Conservation (phyloP, 1,140 invertebrate species). For the Drosophila bifasciata region DNA sequence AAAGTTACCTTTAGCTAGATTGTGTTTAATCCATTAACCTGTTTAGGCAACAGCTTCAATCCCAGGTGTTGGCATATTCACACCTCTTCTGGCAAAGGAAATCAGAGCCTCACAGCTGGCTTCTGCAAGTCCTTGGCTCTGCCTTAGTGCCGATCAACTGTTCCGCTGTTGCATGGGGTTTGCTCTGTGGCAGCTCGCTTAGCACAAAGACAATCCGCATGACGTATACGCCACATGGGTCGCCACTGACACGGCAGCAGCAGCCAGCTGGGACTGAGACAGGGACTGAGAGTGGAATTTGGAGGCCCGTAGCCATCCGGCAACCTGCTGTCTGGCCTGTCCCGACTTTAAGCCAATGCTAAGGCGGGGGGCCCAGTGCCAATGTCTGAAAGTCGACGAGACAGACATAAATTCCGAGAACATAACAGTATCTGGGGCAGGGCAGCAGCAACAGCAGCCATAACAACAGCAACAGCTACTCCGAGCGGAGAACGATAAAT, state of each 20-base stretch:
- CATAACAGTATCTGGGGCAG: conserved; percentile 49
- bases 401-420: conserved; percentile 62
- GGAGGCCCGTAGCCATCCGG: neutral
- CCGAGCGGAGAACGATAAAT: conserved; percentile 56
- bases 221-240: conserved; percentile 59
- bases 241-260: conserved; percentile 44
- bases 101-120: neutral
- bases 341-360: conserved; percentile 67
- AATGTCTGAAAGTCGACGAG: conserved; percentile 66
- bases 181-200: conserved; percentile 25
- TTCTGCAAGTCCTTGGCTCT: neutral
- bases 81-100: neutral
- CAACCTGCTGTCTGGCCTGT: conserved; percentile 37
- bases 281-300: no score
- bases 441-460: conserved; percentile 2
- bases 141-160: conserved; percentile 4
- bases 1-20: no score
- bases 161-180: conserved; percentile 24
- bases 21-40: no score
- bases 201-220: conserved; percentile 55
- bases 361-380: conserved; percentile 58
- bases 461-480: conserved; percentile 8
- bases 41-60: no score
- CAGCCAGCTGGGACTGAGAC: conserved; percentile 22
- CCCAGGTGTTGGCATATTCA: no score